Evolutionary conservation across 2,113 vertebrate genomes (phyloP), one percentile per base, ranked within the genome.

Genomic region (Psilopsiagon aymara): DNA sequence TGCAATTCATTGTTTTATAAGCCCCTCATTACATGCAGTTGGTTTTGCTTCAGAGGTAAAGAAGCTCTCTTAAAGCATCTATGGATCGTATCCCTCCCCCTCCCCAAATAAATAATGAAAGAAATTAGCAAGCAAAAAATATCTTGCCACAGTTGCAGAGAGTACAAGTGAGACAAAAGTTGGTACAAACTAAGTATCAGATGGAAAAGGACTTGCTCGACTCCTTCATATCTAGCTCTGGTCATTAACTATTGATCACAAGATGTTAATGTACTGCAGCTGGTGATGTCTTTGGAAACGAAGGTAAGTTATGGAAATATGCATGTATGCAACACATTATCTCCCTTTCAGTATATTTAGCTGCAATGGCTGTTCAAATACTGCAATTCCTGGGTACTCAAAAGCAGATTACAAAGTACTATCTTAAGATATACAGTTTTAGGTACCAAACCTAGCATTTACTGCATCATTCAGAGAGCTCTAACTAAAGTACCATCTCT

Each of bases 231-330:
- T 66, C 39, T 27, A 77, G 31, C 51, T 94, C 39, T 68, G 70
- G 55, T 59, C 74, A 83, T 69, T 80, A 92, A 74, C 39, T 86
- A 52, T 21, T 66, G 49, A 93, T 55, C 59, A 75, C 55, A 86
- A 39, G 44, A 53, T 25, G 27, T 7, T 47, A 81, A 81, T 46
- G 64, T 59, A 76, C 47, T 91, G 76, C 76, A 77, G 17, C 44
- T 76, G 73, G 41, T 28, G 31, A 28, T 75, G 63, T 41, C 51
- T 82, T 66, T 64, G 76, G 46, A 92, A 80, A 52, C 16, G 17
- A 64, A 83, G 82, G 67, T 27, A 82, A 84, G 37, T 74, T 77
- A 68, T 17, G 43, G 55, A 82, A 90, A 68, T 12, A 52, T 3
- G 4, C 23, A 2, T 5, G 12, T 55, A 29, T 64, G n/a, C 46